These are phyloP conservation scores for Babylonia areolata DNA, from an alignment of 1,140 invertebrate genomes.

Conservation along the genomic window DNA sequence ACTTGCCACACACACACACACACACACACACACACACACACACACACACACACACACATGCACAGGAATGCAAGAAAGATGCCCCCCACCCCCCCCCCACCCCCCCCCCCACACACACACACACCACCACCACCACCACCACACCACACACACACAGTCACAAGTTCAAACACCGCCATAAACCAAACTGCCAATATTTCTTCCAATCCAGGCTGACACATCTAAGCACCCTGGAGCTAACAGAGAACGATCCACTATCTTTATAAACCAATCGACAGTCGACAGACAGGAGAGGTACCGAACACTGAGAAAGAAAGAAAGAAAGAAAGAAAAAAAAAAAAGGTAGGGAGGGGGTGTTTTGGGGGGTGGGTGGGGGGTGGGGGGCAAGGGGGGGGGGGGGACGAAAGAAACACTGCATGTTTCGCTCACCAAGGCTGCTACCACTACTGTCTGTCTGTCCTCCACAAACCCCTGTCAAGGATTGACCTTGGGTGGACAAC, in stretches of 20 bases:
- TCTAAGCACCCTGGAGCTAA: not conserved
- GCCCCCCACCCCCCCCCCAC: not conserved
- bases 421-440: not conserved
- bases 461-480: not conserved
- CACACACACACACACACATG: conserved; percentile 4
- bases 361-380: no score
- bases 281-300: not conserved
- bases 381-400: no score
- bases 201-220: not conserved
- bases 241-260: not conserved
- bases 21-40: conserved; percentile 1
- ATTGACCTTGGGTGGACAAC: not conserved
- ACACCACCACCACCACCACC: not conserved
- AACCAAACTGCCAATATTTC: not conserved
- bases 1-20: not conserved
- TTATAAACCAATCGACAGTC: not conserved
- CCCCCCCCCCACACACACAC: not conserved
- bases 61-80: not conserved
- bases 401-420: not conserved
- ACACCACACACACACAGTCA: no score
- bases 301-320: not conserved
- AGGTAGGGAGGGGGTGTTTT: no score
- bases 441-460: no score
- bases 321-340: no score
- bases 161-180: not conserved